Percentiles rank a stretch among this genome's conserved stretches.
Evolutionary conservation across 2,113 vertebrate species (phyloP).

Genomic region (Saguinus midas): DNA sequence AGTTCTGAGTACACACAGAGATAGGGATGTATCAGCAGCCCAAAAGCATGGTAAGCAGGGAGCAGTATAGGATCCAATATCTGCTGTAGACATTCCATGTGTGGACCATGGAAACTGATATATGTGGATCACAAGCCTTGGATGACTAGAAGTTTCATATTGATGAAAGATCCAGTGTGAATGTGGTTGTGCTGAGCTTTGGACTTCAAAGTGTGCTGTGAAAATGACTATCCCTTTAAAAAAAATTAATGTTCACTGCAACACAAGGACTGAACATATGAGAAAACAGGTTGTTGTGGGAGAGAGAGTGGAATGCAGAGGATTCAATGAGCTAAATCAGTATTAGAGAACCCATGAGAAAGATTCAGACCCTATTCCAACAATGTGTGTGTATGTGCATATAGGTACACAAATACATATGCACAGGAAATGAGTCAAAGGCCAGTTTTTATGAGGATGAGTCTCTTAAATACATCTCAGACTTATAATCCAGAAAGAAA

Average conservation of each 20-base stretch:
- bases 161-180: background rate
- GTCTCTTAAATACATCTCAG: background rate
- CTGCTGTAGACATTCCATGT: background rate
- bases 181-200: conserved; percentile 21
- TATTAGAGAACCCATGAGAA: background rate
- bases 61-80: background rate
- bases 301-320: background rate
- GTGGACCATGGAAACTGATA: background rate
- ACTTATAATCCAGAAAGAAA: conserved; percentile 1
- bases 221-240: conserved; percentile 12
- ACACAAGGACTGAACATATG: background rate
- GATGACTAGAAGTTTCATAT: background rate
- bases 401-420: background rate
- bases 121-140: background rate
- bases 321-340: background rate
- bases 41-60: background rate
- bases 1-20: background rate
- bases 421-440: background rate
- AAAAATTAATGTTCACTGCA: background rate
- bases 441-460: background rate
- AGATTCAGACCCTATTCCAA: background rate
- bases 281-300: background rate
- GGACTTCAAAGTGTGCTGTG: background rate
- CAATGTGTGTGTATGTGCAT: background rate
- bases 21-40: background rate